Conservation (phyloP, 1,140 invertebrate species). For the Zophobas atratus region DNA sequence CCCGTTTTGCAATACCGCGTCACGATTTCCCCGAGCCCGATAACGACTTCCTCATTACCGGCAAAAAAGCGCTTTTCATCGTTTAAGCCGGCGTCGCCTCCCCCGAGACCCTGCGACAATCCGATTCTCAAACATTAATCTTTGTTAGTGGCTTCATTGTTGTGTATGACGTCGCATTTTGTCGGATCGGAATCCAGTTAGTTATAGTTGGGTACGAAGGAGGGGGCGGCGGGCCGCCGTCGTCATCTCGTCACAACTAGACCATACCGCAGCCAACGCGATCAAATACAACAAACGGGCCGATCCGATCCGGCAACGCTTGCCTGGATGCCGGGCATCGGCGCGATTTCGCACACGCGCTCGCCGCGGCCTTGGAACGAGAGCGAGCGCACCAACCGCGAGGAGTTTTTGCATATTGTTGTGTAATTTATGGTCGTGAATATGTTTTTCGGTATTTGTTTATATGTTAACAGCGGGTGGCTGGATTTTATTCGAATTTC, state of each 20-base stretch:
- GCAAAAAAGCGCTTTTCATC: neutral
- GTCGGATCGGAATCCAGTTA: conserved; percentile 47
- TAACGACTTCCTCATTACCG: no score
- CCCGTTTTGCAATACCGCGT: no score
- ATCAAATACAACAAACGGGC: no score
- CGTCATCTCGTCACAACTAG: neutral
- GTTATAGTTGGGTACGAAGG: neutral
- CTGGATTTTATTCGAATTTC: conserved; percentile 46
- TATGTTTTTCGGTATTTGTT: conserved; percentile 37
- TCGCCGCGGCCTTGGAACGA: no score
- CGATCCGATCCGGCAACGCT: no score
- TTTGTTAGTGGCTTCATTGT: conserved; percentile 61
- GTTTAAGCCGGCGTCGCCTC: neutral
- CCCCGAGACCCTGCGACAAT: conserved; percentile 50
- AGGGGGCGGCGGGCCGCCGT: neutral
- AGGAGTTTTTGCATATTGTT: conserved; percentile 36
- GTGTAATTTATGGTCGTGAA: conserved; percentile 42
- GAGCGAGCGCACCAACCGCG: no score
- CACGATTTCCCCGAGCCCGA: no score
- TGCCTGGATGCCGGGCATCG: no score
- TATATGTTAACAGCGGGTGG: conserved; percentile 46
- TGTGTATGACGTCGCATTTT: conserved; percentile 58
- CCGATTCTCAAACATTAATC: conserved; percentile 57
- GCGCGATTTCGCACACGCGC: no score
- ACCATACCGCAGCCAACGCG: neutral